These are phyloP conservation scores for Solen grandis DNA, from an alignment of 1,140 invertebrate species.

Conservation along the genomic window DNA sequence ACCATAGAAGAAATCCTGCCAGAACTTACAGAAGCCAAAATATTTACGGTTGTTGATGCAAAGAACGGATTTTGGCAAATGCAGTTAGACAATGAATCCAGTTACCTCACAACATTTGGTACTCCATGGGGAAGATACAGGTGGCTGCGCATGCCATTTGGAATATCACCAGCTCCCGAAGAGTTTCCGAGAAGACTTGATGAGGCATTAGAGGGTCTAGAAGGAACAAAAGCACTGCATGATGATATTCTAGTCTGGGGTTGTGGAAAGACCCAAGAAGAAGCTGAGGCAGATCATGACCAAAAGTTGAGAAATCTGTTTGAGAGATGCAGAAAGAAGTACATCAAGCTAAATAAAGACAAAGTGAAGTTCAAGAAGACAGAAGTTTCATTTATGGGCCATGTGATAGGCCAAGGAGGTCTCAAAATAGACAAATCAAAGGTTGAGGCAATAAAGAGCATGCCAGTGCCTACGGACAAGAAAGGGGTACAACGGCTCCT, in stretches of 20 bases:
- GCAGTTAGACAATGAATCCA: slow-evolving; percentile 74
- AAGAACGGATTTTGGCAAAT: slow-evolving; percentile 80
- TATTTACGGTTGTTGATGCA: slow-evolving; percentile 58
- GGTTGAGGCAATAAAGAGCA: slow-evolving; percentile 71
- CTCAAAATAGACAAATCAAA: slow-evolving; percentile 77
- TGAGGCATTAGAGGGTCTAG: slow-evolving; percentile 72
- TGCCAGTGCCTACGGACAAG: slow-evolving; percentile 56
- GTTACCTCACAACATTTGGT: slow-evolving; percentile 65
- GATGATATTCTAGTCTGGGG: slow-evolving; percentile 78
- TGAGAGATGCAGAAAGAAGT: slow-evolving; percentile 68
- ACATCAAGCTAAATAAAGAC: slow-evolving; percentile 72
- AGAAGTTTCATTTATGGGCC: slow-evolving; percentile 64
- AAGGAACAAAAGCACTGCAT: slow-evolving; percentile 71
- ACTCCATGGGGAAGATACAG: slow-evolving; percentile 76
- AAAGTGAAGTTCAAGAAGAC: slow-evolving; percentile 74
- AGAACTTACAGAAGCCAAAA: slow-evolving; percentile 35
- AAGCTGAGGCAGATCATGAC: slow-evolving; percentile 72
- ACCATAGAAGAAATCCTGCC: slow-evolving; percentile 56
- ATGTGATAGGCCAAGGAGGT: slow-evolving; percentile 71
- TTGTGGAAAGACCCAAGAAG: no score
- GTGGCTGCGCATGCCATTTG: slow-evolving; percentile 75
- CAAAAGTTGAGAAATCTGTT: slow-evolving; percentile 74
- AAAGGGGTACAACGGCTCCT: slow-evolving; percentile 58
- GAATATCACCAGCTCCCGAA: no score
- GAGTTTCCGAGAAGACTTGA: no score